Percentiles rank a stretch among this genome's conserved stretches.
Evolutionary conservation across 1,140 invertebrate species (phyloP).

Genomic region (Chrysopa pallens): DNA sequence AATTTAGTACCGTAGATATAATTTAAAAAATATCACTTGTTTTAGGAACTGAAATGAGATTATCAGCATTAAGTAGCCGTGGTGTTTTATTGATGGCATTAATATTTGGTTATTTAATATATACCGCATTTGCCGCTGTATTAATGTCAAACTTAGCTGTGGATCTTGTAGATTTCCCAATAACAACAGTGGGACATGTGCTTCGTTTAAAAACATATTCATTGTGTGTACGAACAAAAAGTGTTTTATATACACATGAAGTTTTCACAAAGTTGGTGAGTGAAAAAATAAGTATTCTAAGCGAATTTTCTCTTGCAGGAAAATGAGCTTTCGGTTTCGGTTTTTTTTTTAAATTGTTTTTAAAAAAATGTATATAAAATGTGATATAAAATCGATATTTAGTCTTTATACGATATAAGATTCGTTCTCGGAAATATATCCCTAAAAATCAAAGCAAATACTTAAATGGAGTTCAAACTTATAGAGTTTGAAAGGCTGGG

Average conservation of each 20-base stretch:
- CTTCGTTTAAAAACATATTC: slow-evolving; percentile 7
- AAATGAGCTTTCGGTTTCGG: no score
- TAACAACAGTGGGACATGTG: slow-evolving; percentile 11
- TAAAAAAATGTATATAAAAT: no score
- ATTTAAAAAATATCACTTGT: no score
- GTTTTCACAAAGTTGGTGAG: not conserved
- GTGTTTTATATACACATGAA: slow-evolving; percentile 13
- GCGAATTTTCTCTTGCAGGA: not conserved
- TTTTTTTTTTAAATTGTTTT: not conserved
- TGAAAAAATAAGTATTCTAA: not conserved
- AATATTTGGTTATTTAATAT: slow-evolving; percentile 13
- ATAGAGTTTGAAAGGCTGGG: no score
- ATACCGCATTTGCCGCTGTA: slow-evolving; percentile 14
- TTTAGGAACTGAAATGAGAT: no score
- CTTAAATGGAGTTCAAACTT: no score
- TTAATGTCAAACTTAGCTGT: slow-evolving; percentile 14
- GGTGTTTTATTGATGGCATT: slow-evolving; percentile 6
- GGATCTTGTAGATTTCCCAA: slow-evolving; percentile 9
- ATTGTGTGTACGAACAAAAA: slow-evolving; percentile 14
- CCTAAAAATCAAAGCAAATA: no score
- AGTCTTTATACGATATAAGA: no score
- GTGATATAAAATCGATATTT: no score
- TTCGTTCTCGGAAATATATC: no score
- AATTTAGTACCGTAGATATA: no score
- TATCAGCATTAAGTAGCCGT: no score